Evolutionary conservation across 2,888 invertebrate species (phyloP).

Genomic region (Boloria euphrosyne): DNA sequence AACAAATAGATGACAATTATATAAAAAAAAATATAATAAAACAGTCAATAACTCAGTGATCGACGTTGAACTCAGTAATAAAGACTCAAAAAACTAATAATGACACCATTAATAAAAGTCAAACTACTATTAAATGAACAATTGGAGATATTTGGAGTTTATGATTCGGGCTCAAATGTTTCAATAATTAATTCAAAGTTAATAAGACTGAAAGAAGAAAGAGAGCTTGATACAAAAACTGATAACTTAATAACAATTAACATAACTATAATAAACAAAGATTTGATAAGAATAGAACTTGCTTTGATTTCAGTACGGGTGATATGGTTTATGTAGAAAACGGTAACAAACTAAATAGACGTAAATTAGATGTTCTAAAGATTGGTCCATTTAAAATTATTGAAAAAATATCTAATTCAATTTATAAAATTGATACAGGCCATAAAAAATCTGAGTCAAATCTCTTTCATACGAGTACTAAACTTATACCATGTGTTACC

Average conservation of each 20-base stretch:
- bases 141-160: constrained; percentile 39
- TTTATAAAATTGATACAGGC: too few relatives aligned
- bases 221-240: background rate
- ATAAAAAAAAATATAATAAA: constrained; percentile 14
- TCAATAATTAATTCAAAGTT: constrained; percentile 18
- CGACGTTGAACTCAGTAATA: constrained; percentile 37
- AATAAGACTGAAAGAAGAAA: background rate
- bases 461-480: too few relatives aligned
- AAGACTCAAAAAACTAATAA: constrained; percentile 40
- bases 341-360: too few relatives aligned
- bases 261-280: background rate
- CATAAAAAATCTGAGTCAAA: too few relatives aligned
- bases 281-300: background rate
- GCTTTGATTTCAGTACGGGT: too few relatives aligned
- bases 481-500: too few relatives aligned
- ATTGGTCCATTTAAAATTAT: too few relatives aligned
- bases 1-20: constrained; percentile 11
- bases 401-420: too few relatives aligned
- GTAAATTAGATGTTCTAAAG: too few relatives aligned
- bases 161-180: constrained; percentile 46
- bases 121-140: constrained; percentile 40
- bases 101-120: constrained; percentile 44
- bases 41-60: constrained; percentile 36
- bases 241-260: background rate
- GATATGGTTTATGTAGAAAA: too few relatives aligned